Evolutionary conservation across 64 coral and sea anemone species (phyloP).

Genomic region (Dendrophyllia cribrosa): DNA sequence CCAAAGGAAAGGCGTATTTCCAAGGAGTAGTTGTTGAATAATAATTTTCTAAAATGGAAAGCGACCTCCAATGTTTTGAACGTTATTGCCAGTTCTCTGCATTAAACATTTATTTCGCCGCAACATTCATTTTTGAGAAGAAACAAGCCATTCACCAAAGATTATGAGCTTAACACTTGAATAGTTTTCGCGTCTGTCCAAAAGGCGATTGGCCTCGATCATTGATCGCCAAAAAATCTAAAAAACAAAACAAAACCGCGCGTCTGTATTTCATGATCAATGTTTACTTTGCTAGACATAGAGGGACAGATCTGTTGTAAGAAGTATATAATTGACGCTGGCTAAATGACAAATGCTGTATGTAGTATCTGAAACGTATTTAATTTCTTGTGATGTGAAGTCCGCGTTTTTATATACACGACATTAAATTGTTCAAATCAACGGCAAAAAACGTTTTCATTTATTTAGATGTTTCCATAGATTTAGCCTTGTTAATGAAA

Average conservation of each 20-base stretch:
- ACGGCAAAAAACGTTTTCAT: background rate
- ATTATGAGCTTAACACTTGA: background rate
- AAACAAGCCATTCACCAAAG: background rate
- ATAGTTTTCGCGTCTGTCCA: background rate
- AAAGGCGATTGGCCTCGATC: too few relatives aligned
- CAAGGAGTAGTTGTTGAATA: background rate
- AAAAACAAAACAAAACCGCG: too few relatives aligned
- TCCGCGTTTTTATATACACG: background rate
- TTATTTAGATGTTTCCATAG: background rate
- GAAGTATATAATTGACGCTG: too few relatives aligned
- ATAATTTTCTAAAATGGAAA: background rate
- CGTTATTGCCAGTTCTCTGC: background rate
- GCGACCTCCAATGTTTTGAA: background rate
- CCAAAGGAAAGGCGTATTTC: background rate
- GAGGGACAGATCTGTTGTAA: too few relatives aligned
- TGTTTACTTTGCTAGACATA: too few relatives aligned
- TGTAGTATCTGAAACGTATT: background rate
- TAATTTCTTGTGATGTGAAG: background rate
- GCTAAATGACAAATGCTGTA: background rate
- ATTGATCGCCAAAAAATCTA: too few relatives aligned
- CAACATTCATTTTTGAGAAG: slow-evolving; percentile 1
- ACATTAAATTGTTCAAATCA: background rate
- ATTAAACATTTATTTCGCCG: slow-evolving; percentile 3
- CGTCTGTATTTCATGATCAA: too few relatives aligned
- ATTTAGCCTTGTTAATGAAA: background rate